phyloP scores from a whole-genome alignment of 1,140 invertebrate genomes.

The Caenorhabditis elegans region DNA sequence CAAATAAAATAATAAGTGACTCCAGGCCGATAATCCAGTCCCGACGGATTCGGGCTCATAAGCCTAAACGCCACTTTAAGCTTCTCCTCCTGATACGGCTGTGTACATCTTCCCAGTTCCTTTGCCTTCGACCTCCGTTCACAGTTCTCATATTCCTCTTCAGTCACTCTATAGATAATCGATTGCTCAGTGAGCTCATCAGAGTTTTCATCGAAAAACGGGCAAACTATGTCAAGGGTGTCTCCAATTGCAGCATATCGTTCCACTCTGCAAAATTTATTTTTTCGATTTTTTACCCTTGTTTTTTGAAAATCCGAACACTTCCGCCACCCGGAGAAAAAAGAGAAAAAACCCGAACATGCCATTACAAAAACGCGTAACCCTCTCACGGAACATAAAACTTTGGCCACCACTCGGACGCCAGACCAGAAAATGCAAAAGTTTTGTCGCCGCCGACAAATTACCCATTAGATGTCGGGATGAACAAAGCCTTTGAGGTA shows the following conservation, averaged over 20 bases:
- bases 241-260: conserved; percentile 41
- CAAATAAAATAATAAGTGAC: conserved; percentile 43
- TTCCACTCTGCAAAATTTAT: conserved; percentile 31
- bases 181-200: conserved; percentile 16
- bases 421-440: no score
- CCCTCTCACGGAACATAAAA: no score
- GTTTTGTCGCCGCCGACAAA: no score
- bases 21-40: conserved; percentile 35
- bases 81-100: conserved; percentile 32
- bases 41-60: conserved; percentile 34
- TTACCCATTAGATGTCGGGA: no score
- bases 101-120: conserved; percentile 31
- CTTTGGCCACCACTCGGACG: no score
- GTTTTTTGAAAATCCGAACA: not conserved
- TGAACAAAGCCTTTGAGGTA: no score
- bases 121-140: conserved; percentile 16
- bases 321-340: no score
- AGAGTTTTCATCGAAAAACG: conserved; percentile 14
- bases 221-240: conserved; percentile 37
- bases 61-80: conserved; percentile 21
- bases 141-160: conserved; percentile 36
- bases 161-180: conserved; percentile 37
- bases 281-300: not conserved
- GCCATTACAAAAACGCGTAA: no score
- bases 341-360: no score